Percentiles rank a stretch among this genome's conserved stretches.
Evolutionary conservation across 2,797 vertebrate genomes (phyloP).

Genomic region (Melanotaenia trifasciata): DNA sequence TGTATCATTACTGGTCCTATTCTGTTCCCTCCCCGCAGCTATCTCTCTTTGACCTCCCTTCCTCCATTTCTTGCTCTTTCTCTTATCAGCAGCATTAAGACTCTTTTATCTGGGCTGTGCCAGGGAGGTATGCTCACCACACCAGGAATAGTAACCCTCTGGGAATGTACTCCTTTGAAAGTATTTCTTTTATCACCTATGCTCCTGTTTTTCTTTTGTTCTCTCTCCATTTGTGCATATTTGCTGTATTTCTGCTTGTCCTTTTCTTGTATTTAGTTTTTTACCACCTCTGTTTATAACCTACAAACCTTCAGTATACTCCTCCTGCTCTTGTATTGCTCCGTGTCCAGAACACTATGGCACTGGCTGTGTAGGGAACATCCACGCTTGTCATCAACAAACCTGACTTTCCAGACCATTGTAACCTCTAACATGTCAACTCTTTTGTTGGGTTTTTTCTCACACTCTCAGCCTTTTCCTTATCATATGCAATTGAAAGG

Average conservation of each 20-base stretch:
- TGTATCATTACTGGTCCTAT: slow-evolving; percentile 8
- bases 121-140: slow-evolving; percentile 61
- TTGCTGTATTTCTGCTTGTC: slow-evolving; percentile 26
- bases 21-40: slow-evolving; percentile 19
- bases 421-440: slow-evolving; percentile 22
- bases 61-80: slow-evolving; percentile 45
- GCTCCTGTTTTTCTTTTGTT: slow-evolving; percentile 11
- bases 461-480: background rate
- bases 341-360: slow-evolving; percentile 73
- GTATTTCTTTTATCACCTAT: slow-evolving; percentile 43
- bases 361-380: slow-evolving; percentile 47
- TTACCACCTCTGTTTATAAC: slow-evolving; percentile 41
- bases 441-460: slow-evolving; percentile 14
- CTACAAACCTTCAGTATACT: slow-evolving; percentile 15
- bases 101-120: slow-evolving; percentile 69
- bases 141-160: slow-evolving; percentile 79
- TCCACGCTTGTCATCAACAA: slow-evolving; percentile 66
- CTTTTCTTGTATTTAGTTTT: slow-evolving; percentile 30
- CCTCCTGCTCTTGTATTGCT: slow-evolving; percentile 38
- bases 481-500: background rate
- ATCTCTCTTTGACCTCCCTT: slow-evolving; percentile 41
- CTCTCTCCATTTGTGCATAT: slow-evolving; percentile 1
- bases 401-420: slow-evolving; percentile 69
- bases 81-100: slow-evolving; percentile 73
- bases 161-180: slow-evolving; percentile 74